These are phyloP conservation scores for Melanocharis versteri DNA, from an alignment of 2,113 vertebrate species.

Conservation along the genomic window DNA sequence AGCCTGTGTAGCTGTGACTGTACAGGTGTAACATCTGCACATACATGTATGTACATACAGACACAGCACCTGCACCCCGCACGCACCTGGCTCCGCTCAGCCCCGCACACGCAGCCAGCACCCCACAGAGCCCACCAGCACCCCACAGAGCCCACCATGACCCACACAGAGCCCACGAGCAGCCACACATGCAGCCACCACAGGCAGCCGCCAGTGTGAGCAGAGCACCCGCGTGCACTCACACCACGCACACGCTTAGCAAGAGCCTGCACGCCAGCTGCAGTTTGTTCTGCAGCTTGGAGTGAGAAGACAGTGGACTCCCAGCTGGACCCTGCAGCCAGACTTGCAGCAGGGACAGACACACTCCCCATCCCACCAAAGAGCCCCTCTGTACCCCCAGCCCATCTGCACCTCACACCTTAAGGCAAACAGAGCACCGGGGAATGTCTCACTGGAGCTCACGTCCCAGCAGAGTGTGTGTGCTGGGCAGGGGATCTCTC, in stretches of 20 bases:
- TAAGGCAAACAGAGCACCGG: background rate
- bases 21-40: background rate
- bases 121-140: background rate
- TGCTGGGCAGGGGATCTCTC: constrained; percentile 38
- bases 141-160: background rate
- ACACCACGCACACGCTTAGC: background rate
- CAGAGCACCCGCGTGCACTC: background rate
- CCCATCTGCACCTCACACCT: constrained; percentile 7
- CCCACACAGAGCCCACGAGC: background rate
- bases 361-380: background rate
- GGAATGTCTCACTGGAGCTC: background rate
- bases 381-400: background rate
- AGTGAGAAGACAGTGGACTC: background rate
- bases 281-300: background rate
- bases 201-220: background rate
- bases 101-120: background rate
- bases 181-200: background rate
- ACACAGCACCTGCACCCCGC: background rate
- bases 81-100: background rate
- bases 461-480: background rate
- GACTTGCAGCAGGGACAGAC: background rate
- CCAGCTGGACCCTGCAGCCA: background rate
- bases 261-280: background rate
- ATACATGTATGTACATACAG: rapidly evolving
- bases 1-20: background rate